Conservation (phyloP, 2,888 invertebrate species). For the Trichopoda pennipes region DNA sequence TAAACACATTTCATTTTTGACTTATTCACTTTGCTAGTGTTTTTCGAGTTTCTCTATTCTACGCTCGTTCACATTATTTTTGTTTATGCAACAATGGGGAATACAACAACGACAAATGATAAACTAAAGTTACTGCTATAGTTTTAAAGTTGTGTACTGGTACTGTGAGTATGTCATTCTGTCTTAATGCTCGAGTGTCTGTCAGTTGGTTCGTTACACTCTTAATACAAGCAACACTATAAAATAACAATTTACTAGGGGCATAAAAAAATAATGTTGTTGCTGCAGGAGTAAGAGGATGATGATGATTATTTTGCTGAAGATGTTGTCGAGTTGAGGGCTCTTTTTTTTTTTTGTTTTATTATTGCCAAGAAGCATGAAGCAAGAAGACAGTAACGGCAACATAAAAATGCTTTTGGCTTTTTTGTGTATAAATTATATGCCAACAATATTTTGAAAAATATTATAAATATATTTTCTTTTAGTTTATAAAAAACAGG, state of each 20-base stretch:
- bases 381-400: conserved; percentile 29
- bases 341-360: conserved; percentile 38
- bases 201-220: background rate
- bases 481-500: conserved; percentile 3
- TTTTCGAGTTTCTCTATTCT: background rate
- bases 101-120: conserved; percentile 1
- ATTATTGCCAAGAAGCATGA: conserved; percentile 22
- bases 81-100: conserved; percentile 26
- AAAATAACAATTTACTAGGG: conserved; percentile 1
- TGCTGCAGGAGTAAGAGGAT: background rate
- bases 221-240: background rate
- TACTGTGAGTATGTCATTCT: background rate
- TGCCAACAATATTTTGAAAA: conserved; percentile 16
- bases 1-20: conserved; percentile 35
- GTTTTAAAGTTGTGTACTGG: background rate
- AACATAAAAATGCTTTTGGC: conserved; percentile 55
- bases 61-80: conserved; percentile 21
- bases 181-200: background rate
- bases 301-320: conserved; percentile 37
- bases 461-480: background rate
- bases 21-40: background rate
- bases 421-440: conserved; percentile 48
- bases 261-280: conserved; percentile 1
- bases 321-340: conserved; percentile 55
- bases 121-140: conserved; percentile 16